Evolutionary conservation across 2,113 vertebrate species (phyloP).

Genomic region (Nycticryphes semicollaris): DNA sequence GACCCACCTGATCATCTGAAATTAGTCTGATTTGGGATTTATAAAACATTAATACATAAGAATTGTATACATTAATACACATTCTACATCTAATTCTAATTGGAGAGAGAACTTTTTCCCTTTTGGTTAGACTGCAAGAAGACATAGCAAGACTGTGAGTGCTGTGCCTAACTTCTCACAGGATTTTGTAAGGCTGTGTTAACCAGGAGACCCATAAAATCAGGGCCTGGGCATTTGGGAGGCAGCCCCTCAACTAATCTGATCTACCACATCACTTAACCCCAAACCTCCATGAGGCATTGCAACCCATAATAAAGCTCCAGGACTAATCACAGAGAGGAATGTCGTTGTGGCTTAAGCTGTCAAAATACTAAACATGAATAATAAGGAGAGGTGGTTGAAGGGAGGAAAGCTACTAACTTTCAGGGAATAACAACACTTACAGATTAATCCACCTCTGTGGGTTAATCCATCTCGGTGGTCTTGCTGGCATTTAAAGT

Average conservation of each 20-base stretch:
- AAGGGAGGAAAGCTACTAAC: neutral
- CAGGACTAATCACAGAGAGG: neutral
- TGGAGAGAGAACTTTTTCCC: neutral
- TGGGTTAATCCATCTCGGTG: neutral
- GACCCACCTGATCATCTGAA: neutral
- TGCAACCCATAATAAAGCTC: neutral
- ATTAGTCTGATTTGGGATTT: neutral
- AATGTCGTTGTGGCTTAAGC: neutral
- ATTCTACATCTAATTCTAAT: neutral
- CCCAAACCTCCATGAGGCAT: neutral
- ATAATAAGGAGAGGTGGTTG: neutral
- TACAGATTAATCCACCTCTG: neutral
- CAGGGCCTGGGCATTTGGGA: neutral
- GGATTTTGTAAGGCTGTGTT: neutral
- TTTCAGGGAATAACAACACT: neutral
- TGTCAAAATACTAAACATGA: neutral
- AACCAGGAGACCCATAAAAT: neutral
- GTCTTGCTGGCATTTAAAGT: neutral
- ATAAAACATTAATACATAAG: neutral
- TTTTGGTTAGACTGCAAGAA: neutral
- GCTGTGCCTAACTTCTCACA: neutral
- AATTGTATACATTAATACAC: neutral
- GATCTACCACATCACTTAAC: neutral
- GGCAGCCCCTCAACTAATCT: neutral
- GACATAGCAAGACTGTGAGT: neutral